Evolutionary conservation across 2,797 vertebrate species (phyloP).

Genomic region (Amniataba percoides): DNA sequence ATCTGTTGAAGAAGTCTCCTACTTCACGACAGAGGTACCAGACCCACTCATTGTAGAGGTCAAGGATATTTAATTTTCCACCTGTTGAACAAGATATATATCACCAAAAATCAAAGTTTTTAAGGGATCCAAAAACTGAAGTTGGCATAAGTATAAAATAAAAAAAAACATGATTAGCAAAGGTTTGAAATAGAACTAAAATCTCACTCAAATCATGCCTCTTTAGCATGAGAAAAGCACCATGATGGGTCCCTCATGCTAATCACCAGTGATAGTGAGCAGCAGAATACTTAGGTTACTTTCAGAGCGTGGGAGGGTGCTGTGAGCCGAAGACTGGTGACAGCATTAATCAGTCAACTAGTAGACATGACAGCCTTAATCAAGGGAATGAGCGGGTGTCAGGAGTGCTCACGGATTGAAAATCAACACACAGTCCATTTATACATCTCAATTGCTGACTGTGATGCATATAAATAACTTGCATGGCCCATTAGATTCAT

Average conservation of each 20-base stretch:
- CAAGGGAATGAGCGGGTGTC: constrained; percentile 61
- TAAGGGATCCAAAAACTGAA: not conserved
- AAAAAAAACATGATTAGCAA: not conserved
- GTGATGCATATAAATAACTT: constrained; percentile 73
- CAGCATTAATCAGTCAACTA: constrained; percentile 72
- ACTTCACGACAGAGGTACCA: no score
- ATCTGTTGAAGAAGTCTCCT: no score
- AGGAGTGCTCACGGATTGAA: constrained; percentile 49
- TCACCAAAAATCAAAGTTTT: not conserved
- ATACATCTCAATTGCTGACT: constrained; percentile 66
- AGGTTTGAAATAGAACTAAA: constrained; percentile 10
- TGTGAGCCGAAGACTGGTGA: constrained; percentile 52
- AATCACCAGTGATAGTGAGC: constrained; percentile 54
- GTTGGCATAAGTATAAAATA: not conserved
- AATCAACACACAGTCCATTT: constrained; percentile 74
- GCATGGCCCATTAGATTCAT: constrained; percentile 75
- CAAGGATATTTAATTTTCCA: no score
- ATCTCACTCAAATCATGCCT: constrained; percentile 25
- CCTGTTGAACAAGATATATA: not conserved
- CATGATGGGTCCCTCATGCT: constrained; percentile 49
- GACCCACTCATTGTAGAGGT: no score
- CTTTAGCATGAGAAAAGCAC: constrained; percentile 56
- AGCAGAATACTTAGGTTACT: constrained; percentile 17
- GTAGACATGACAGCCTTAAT: constrained; percentile 73
- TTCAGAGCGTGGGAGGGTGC: constrained; percentile 29